A percentile compares a stretch with the other conserved stretches of the same genome.
These are phyloP conservation scores for Prionace glauca DNA, from an alignment of 2,797 vertebrate genomes.

Conservation along the genomic window DNA sequence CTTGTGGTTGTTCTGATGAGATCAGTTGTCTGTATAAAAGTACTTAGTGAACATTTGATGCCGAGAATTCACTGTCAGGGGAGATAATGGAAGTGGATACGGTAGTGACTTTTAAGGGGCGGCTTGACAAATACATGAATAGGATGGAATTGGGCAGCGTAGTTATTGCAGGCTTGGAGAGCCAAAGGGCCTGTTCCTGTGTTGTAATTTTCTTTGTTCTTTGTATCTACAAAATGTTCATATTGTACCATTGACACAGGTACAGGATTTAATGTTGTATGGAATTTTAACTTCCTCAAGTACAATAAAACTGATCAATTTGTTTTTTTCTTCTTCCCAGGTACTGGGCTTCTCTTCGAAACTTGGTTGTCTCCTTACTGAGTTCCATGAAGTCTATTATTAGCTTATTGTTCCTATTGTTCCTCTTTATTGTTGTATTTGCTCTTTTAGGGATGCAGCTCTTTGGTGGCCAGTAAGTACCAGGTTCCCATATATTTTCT, in stretches of 20 bases:
- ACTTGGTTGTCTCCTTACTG: slow-evolving; percentile 86
- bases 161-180: no score
- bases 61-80: no score
- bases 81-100: no score
- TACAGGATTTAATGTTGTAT: background rate
- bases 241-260: background rate
- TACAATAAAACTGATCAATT: background rate
- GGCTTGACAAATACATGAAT: no score
- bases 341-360: slow-evolving; percentile 89
- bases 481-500: background rate
- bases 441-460: slow-evolving; percentile 93
- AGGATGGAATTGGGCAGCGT: no score
- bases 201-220: no score
- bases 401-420: slow-evolving; percentile 87
- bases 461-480: slow-evolving; percentile 87
- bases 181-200: no score
- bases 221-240: background rate
- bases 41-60: background rate
- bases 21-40: background rate
- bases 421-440: slow-evolving; percentile 93
- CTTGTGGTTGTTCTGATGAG: background rate
- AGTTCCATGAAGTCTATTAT: slow-evolving; percentile 97
- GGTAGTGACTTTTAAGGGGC: no score
- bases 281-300: background rate
- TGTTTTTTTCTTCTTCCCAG: slow-evolving; percentile 50